These are phyloP conservation scores for Sceloporus tristichus DNA, from an alignment of 2,113 vertebrate genomes.

Conservation along the genomic window DNA sequence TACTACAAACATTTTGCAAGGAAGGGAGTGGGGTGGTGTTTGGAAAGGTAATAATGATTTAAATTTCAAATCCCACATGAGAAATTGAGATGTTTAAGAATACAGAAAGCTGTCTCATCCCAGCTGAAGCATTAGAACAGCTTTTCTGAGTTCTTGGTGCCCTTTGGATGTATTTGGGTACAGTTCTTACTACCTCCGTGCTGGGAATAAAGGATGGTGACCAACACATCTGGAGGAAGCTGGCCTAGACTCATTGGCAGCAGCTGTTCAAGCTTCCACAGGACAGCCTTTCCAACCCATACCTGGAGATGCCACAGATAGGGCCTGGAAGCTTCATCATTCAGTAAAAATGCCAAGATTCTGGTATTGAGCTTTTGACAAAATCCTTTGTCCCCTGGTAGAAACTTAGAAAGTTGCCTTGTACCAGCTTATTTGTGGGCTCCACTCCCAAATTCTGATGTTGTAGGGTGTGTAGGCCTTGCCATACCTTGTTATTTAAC, in stretches of 20 bases:
- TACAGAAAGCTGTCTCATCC: background rate
- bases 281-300: background rate
- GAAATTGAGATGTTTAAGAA: background rate
- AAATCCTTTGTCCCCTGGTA: no score
- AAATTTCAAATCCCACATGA: background rate
- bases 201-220: no score
- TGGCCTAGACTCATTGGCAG: background rate
- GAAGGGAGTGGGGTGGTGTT: background rate
- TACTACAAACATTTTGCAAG: constrained; percentile 25
- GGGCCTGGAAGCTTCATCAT: background rate
- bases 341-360: no score
- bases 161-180: no score
- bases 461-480: no score
- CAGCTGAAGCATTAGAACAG: background rate
- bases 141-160: no score
- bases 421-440: no score
- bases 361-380: no score
- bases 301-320: background rate
- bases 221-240: no score
- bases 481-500: background rate
- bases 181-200: no score
- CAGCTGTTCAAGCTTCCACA: background rate
- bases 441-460: no score
- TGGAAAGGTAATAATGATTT: constrained; percentile 25
- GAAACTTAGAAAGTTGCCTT: no score